Evolutionary conservation across 92 coral and sea anemone genomes (phyloP), one percentile per base, ranked within the genome.

Genomic region (Chrysogorgia sp.): DNA sequence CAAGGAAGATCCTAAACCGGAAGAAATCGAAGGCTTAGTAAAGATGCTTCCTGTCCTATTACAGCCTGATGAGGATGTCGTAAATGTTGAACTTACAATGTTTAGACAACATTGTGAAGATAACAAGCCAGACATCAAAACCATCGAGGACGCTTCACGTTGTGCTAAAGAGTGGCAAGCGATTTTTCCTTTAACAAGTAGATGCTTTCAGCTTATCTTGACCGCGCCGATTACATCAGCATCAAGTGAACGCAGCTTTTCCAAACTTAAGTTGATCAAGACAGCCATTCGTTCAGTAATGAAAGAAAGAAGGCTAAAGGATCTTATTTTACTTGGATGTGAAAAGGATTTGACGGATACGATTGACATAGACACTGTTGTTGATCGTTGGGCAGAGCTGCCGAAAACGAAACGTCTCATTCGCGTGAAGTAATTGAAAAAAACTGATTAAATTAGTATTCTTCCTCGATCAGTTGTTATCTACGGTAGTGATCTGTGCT

Each of bases 311-410:
- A 66, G 53, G 52, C 74, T 66, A 17, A 66, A 66, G 74, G 52
- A 67, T 10, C 10, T 67, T 22, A 35, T 67, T 31, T 35, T 29
- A 2, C 71, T 60, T 23, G 66, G 66, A 30, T 63, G 69, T 63
- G 43, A 63, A 63, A 63, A 63, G 12, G 48, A 63, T 34, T 25
- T 63, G 25, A 63, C 69, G 1, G 69, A 63, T 63, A 29, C 69
- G 48, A 63, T 63, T 63, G 69, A 63, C 40, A 20, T 63, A 9
- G 69, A 33, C 1, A 63, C n/a, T 10, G 40, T 63, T 63, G 69
- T 63, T 63, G 69, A 63, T 63, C 69, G 45, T 63, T 63, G 69
- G 69, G 69, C 69, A 8, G 28, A 63, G 69, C 69, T 32, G n/a
- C 69, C 69, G 32, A 63, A 63, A 60, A 63, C 69, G 0, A 40